Percentiles rank a stretch among this genome's conserved stretches.
Conservation (phyloP, 2,797 vertebrate species). For the Rachycentron canadum region DNA sequence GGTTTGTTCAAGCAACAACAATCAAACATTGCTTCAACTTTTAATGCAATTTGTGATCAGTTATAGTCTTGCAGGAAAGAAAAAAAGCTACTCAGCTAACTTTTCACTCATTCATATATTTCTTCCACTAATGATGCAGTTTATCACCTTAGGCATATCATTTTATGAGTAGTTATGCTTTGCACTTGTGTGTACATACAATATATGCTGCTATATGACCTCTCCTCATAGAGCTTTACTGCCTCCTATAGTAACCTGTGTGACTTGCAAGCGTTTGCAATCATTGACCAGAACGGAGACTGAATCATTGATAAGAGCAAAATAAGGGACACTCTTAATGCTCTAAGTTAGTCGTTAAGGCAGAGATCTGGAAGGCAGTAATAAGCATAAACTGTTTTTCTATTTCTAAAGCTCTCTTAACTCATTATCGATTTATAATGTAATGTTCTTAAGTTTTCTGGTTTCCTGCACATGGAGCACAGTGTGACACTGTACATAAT, state of each 20-base stretch:
- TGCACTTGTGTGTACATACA: not conserved
- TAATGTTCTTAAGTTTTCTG: not conserved
- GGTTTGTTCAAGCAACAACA: not conserved
- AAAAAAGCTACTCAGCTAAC: not conserved
- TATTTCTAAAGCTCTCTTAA: too few species aligned
- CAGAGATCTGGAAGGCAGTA: not conserved
- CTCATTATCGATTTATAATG: not conserved
- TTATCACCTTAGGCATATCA: not conserved
- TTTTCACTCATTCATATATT: not conserved
- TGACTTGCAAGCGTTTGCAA: constrained; percentile 84
- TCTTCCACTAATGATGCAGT: not conserved
- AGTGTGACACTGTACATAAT: not conserved
- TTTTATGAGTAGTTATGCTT: not conserved
- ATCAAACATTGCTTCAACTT: not conserved
- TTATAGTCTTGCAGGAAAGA: too few species aligned
- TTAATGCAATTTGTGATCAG: not conserved
- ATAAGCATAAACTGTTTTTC: not conserved
- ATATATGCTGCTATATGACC: not conserved
- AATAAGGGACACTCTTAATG: constrained; percentile 76
- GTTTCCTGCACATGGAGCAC: too few species aligned
- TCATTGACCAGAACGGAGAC: constrained; percentile 70
- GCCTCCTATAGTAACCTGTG: constrained; percentile 30
- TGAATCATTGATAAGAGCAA: constrained; percentile 88
- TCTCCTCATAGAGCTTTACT: constrained; percentile 15
- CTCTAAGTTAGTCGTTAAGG: not conserved